phyloP scores from a whole-genome alignment of 2,888 invertebrate genomes.

The Bruchidius siliquastri region DNA sequence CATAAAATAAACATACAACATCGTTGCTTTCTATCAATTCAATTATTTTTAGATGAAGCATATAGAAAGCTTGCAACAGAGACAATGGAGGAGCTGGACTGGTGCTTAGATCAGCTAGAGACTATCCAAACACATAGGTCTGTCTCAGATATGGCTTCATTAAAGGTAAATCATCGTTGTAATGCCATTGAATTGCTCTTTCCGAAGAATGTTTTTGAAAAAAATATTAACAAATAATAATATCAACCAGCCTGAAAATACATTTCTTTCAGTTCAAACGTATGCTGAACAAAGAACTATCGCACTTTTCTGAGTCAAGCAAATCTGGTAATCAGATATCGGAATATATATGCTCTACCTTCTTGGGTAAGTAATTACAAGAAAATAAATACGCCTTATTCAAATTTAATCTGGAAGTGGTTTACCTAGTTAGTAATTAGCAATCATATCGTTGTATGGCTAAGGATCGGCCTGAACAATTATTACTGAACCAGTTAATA shows the following conservation, averaged over 20 bases:
- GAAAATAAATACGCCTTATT: neutral
- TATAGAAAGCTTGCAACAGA: slow-evolving; percentile 92
- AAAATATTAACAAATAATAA: no score
- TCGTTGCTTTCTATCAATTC: neutral
- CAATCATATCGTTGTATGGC: no score
- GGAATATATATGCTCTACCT: slow-evolving; percentile 98
- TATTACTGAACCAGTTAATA: no score
- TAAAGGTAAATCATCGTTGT: slow-evolving; percentile 70
- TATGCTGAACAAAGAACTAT: slow-evolving; percentile 98
- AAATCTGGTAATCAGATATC: slow-evolving; percentile 99
- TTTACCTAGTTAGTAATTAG: no score
- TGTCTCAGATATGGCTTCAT: slow-evolving; percentile 99
- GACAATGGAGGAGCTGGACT: slow-evolving; percentile 98
- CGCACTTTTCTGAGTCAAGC: slow-evolving; percentile 98
- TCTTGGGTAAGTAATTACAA: slow-evolving; percentile 81
- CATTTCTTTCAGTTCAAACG: slow-evolving; percentile 86
- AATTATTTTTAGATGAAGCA: slow-evolving; percentile 69
- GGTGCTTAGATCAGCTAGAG: slow-evolving; percentile 99
- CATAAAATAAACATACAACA: no score
- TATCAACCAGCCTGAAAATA: no score
- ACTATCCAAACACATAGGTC: slow-evolving; percentile 99
- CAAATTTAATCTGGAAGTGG: neutral
- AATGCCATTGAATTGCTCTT: no score
- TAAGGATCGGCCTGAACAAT: no score
- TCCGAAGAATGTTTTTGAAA: no score